Evolutionary conservation across 2,797 vertebrate genomes (phyloP).

Genomic region (Poecilia gillii): DNA sequence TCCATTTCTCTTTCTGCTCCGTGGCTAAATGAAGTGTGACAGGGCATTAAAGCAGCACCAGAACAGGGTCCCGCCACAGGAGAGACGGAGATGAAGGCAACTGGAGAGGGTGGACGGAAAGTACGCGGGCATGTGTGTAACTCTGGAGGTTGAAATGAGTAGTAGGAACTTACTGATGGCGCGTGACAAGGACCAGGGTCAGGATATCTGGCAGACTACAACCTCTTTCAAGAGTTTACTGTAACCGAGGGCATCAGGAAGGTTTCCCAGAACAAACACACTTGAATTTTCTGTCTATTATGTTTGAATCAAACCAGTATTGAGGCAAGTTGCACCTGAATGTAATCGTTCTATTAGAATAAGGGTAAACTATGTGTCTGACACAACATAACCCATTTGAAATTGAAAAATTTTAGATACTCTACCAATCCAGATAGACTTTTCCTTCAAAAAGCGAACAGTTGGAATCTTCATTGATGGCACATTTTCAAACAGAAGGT

Average conservation of each 20-base stretch:
- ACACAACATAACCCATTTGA: not conserved
- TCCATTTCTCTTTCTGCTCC: constrained; percentile 43
- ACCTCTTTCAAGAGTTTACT: constrained; percentile 36
- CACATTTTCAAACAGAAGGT: not conserved
- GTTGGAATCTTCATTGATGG: not conserved
- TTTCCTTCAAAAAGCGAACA: not conserved
- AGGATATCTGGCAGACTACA: constrained; percentile 32
- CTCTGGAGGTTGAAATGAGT: constrained; percentile 31
- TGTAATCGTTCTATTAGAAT: not conserved
- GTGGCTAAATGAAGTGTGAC: constrained; percentile 67
- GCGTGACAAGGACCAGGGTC: constrained; percentile 44
- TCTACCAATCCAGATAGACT: not conserved
- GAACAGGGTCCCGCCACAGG: constrained; percentile 25
- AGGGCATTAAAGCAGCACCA: constrained; percentile 56
- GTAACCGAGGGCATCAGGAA: not conserved
- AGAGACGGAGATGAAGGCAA: constrained; percentile 29
- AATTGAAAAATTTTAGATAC: not conserved
- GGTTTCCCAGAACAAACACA: not conserved
- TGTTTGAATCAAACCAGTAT: not conserved
- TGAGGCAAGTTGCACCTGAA: not conserved
- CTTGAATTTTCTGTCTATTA: not conserved
- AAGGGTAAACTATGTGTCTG: not conserved
- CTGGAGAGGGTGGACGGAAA: constrained; percentile 24
- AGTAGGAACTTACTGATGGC: constrained; percentile 31
- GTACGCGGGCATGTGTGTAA: constrained; percentile 7